Conservation (phyloP, 2,113 vertebrate genomes). For the Phyllostomus discolor region DNA sequence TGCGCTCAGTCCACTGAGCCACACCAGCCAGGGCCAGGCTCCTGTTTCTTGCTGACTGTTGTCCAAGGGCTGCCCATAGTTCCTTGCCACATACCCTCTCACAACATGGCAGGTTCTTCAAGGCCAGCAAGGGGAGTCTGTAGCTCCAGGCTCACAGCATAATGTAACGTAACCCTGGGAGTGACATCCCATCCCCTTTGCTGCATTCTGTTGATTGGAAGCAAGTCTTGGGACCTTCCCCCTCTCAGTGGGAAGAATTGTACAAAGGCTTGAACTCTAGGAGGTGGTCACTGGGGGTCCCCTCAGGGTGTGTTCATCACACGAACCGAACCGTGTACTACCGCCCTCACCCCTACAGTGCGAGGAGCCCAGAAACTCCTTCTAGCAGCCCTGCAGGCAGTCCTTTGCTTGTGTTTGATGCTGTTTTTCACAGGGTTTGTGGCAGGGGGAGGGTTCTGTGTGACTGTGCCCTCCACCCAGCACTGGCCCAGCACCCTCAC, state of each 20-base stretch:
- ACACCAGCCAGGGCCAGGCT: not conserved
- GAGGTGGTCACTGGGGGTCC: not conserved
- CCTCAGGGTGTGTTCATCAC: not conserved
- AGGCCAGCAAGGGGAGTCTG: not conserved
- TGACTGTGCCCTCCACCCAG: not conserved
- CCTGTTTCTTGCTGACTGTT: not conserved
- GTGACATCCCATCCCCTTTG: not conserved
- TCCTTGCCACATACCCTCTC: not conserved
- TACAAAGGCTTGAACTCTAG: not conserved
- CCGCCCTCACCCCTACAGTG: too few species aligned
- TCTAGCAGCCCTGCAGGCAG: not conserved
- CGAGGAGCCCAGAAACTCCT: not conserved
- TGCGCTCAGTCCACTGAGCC: too few species aligned
- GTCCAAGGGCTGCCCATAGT: not conserved
- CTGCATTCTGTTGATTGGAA: not conserved
- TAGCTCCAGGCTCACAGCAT: not conserved
- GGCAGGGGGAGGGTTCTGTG: not conserved
- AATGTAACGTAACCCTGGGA: fast-evolving
- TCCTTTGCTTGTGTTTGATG: not conserved
- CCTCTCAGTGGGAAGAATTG: not conserved
- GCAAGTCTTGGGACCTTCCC: too few species aligned
- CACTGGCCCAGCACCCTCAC: not conserved
- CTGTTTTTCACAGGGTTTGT: not conserved
- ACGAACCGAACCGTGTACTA: not conserved
- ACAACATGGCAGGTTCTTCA: not conserved